Conservation (phyloP, 2,113 vertebrate species). For the Furnarius figulus region DNA sequence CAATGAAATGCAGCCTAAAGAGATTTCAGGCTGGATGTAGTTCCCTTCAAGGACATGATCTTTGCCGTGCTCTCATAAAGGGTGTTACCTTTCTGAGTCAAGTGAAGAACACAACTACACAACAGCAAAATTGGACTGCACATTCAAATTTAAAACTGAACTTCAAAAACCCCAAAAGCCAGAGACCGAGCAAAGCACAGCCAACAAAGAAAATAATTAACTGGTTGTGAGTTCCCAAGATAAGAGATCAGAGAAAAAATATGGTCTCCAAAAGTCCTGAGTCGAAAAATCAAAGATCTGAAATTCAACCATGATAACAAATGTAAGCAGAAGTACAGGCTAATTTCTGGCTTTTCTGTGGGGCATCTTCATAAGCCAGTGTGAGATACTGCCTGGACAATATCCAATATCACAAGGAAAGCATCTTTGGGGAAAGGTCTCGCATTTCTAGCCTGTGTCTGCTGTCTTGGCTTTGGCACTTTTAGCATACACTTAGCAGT, state of each 20-base stretch:
- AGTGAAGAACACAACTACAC: not conserved
- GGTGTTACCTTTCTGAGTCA: not conserved
- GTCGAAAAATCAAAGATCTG: not conserved
- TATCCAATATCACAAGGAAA: not conserved
- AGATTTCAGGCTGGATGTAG: not conserved
- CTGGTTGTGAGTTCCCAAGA: not conserved
- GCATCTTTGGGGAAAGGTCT: not conserved
- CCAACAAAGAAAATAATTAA: not conserved
- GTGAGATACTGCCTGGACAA: not conserved
- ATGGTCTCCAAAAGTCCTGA: not conserved
- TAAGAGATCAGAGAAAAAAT: not conserved
- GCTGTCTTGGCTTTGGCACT: not conserved
- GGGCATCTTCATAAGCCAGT: not conserved
- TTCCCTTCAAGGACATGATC: not conserved
- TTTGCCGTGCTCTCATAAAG: not conserved
- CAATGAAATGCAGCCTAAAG: not conserved
- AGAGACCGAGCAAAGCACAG: not conserved
- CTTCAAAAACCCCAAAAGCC: not conserved
- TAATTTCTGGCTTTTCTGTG: not conserved
- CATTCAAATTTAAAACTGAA: not conserved
- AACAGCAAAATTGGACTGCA: not conserved
- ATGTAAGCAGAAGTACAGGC: not conserved
- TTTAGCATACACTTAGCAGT: not conserved
- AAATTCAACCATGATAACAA: not conserved
- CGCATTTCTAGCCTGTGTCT: not conserved